Base-by-base conservation (phyloP, 1,140 invertebrate species). In the Sinella curviseta region DNA sequence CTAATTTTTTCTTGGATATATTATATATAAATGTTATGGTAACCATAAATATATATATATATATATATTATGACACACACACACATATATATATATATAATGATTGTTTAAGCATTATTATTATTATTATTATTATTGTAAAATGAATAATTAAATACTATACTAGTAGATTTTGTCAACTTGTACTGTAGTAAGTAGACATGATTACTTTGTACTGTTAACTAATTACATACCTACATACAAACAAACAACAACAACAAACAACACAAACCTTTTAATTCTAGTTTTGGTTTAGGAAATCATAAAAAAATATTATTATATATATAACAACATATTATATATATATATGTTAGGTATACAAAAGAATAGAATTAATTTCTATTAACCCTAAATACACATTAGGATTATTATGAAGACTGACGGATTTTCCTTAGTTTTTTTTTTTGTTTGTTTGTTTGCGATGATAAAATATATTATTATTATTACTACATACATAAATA, bases 391-490 rank as follows among this genome's bases (percentile, higher is more conserved):
- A 60, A 16, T 60, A 70, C 26, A 70, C 31, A 12, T 31, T 70
- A 70, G 65, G 31, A 70, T 70, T 70, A n/a, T 70, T 31, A 16
- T 33, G 28, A 70, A 70, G 65, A 70, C 65, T 70, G 65, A 70
- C 26, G 65, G 31, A 33, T 70, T 31, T 70, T 33, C 57, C 57
- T 60, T 70, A 4, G 8, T 31, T 70, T 24, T 17, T 70, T 70
- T 70, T 24, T 3, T 70, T 70, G n/a, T n/a, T n/a, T n/a, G n/a
- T n/a, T n/a, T n/a, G n/a, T n/a, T n/a, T n/a, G n/a, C n/a, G n/a
- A n/a, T n/a, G n/a, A n/a, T n/a, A n/a, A n/a, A n/a, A n/a, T n/a
- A n/a, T n/a, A n/a, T n/a, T n/a, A 17, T 60, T 60, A 24, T 3
- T 24, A 17, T 48, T 8, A 48, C 17, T 48, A 48, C 39, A 48